phyloP scores from a whole-genome alignment of 1,140 invertebrate species.

The Achatina immaculata region DNA sequence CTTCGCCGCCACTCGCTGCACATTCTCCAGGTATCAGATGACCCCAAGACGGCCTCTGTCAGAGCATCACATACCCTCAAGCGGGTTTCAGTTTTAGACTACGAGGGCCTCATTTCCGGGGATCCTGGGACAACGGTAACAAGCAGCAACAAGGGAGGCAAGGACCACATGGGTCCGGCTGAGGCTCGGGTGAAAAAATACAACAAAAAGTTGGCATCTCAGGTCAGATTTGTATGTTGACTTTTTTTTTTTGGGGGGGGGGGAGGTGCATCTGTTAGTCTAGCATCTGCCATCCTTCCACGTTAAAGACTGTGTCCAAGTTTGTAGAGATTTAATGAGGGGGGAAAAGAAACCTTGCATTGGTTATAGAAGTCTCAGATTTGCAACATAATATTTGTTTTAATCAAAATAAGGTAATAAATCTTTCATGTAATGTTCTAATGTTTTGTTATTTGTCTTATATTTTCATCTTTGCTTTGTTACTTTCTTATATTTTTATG shows the following conservation, averaged over 20 bases:
- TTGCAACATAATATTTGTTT: too few species aligned
- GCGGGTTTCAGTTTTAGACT: slow-evolving; percentile 60
- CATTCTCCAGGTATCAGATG: slow-evolving; percentile 16
- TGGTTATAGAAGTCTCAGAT: too few species aligned
- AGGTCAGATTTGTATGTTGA: slow-evolving; percentile 8
- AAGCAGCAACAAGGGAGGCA: not conserved
- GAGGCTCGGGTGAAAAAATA: slow-evolving; percentile 59
- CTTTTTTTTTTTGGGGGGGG: too few species aligned
- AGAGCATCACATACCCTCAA: slow-evolving; percentile 61
- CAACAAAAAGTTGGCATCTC: slow-evolving; percentile 45
- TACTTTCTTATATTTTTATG: too few species aligned
- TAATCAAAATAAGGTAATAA: not conserved
- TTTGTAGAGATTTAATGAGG: too few species aligned
- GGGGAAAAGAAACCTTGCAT: too few species aligned
- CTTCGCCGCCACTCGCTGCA: slow-evolving; percentile 30
- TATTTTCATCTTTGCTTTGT: too few species aligned
- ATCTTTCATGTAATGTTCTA: too few species aligned
- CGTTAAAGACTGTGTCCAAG: too few species aligned
- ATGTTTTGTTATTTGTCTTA: too few species aligned
- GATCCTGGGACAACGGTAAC: slow-evolving; percentile 27
- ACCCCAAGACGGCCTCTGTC: slow-evolving; percentile 66
- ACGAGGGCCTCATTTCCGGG: slow-evolving; percentile 45
- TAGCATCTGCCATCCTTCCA: too few species aligned
- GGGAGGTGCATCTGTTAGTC: too few species aligned
- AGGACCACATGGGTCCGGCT: slow-evolving; percentile 54